Percentiles rank a stretch among this genome's conserved stretches.
phyloP scores from a whole-genome alignment of 1,140 invertebrate genomes.

The Helicoverpa zea region DNA sequence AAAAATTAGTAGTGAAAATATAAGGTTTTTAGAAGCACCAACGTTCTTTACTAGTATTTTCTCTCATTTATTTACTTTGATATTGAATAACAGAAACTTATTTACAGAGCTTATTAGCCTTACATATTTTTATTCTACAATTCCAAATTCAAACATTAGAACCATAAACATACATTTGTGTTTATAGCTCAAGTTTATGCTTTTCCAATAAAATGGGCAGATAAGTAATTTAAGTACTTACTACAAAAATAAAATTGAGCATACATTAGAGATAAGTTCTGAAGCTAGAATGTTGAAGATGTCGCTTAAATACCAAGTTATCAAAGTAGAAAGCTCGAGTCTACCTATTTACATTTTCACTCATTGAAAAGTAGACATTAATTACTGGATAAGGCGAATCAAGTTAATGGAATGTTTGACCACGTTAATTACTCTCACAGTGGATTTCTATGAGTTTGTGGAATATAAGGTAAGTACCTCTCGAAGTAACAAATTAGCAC shows the following conservation, averaged over 20 bases:
- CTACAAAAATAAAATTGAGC: background rate
- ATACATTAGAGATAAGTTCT: constrained; percentile 14
- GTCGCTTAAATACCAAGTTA: constrained; percentile 10
- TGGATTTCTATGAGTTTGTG: background rate
- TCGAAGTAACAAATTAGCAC: no score
- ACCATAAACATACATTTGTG: no score
- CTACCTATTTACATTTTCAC: constrained; percentile 35
- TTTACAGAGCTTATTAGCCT: no score
- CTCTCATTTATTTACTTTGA: no score
- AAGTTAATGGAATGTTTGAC: constrained; percentile 11
- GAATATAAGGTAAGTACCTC: background rate
- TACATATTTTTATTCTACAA: no score
- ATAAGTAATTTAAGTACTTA: background rate
- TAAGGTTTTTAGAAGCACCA: no score
- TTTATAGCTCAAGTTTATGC: no score
- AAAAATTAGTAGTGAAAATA: no score
- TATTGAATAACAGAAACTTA: no score
- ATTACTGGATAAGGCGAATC: constrained; percentile 41
- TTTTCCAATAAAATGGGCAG: no score
- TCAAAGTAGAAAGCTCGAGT: constrained; percentile 32
- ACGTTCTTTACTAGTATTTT: no score
- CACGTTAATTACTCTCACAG: constrained; percentile 23
- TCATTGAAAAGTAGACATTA: constrained; percentile 35
- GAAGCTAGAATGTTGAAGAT: constrained; percentile 20
- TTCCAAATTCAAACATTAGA: no score